Evolutionary conservation across 2,797 vertebrate species (phyloP).

Genomic region (Sebastes flavidus): DNA sequence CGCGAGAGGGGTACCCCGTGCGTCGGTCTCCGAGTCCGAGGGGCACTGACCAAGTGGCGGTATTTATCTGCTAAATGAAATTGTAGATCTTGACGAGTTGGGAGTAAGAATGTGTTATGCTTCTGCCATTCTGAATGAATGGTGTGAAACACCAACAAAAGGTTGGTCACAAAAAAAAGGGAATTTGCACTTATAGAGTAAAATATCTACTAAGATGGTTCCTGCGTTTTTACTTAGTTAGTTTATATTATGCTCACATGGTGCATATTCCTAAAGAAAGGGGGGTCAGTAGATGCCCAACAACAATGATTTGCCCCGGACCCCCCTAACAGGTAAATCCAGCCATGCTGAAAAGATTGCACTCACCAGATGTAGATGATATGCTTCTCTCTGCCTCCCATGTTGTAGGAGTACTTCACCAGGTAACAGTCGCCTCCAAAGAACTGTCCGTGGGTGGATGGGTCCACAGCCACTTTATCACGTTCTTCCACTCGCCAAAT

Average conservation of each 20-base stretch:
- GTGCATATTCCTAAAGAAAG: background rate
- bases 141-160: background rate
- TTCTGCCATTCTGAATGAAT: background rate
- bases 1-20: background rate
- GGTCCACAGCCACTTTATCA: conserved; percentile 67
- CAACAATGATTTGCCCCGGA: background rate
- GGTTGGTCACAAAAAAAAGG: background rate
- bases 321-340: background rate
- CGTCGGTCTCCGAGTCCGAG: no score
- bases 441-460: conserved; percentile 78
- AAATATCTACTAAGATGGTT: background rate
- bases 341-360: background rate
- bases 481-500: conserved; percentile 82
- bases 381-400: conserved; percentile 56
- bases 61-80: background rate
- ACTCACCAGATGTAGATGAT: conserved; percentile 85
- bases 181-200: background rate
- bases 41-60: no score
- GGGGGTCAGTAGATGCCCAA: background rate
- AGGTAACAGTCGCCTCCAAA: conserved; percentile 86
- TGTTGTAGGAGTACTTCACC: conserved; percentile 79
- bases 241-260: background rate
- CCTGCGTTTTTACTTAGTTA: background rate
- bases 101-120: background rate
- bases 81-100: background rate